A percentile compares a stretch with the other conserved stretches of the same genome.
phyloP scores from a whole-genome alignment of 2,797 vertebrate species.

The Cirrhinus mrigala region DNA sequence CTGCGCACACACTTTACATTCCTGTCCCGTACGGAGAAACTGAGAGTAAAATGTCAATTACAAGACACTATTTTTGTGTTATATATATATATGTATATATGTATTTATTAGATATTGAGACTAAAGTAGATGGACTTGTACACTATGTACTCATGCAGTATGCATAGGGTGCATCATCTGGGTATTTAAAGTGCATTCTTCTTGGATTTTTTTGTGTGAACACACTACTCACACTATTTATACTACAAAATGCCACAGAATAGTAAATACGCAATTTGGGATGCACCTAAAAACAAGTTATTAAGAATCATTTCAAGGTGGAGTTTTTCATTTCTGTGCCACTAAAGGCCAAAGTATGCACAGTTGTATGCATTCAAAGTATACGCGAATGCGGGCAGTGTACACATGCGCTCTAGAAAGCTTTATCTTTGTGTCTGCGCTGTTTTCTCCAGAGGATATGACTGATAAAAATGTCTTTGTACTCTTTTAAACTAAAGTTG shows the following conservation, averaged over 20 bases:
- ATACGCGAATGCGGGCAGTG: neutral
- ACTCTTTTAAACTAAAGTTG: too few relatives aligned
- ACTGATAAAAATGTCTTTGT: neutral
- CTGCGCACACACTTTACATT: constrained; percentile 30
- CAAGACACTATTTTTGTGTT: neutral
- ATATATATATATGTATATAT: neutral
- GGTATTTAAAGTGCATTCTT: neutral
- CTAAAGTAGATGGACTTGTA: neutral
- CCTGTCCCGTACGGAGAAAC: constrained; percentile 25
- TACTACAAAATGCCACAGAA: neutral
- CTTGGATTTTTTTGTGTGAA: neutral
- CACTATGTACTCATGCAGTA: neutral
- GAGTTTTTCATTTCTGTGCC: neutral
- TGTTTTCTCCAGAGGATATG: neutral
- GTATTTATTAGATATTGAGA: neutral
- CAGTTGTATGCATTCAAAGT: neutral
- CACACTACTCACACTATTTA: neutral
- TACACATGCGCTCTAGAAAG: too few relatives aligned
- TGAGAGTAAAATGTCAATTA: constrained; percentile 26
- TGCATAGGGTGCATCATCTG: neutral
- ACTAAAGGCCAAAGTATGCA: neutral
- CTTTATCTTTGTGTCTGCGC: neutral
- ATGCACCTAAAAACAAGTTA: neutral
- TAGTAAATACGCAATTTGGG: neutral
- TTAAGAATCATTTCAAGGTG: neutral